Percentiles rank a stretch among this genome's conserved stretches.
phyloP scores from a whole-genome alignment of 2,888 invertebrate species.

The Ophioninae sp. region DNA sequence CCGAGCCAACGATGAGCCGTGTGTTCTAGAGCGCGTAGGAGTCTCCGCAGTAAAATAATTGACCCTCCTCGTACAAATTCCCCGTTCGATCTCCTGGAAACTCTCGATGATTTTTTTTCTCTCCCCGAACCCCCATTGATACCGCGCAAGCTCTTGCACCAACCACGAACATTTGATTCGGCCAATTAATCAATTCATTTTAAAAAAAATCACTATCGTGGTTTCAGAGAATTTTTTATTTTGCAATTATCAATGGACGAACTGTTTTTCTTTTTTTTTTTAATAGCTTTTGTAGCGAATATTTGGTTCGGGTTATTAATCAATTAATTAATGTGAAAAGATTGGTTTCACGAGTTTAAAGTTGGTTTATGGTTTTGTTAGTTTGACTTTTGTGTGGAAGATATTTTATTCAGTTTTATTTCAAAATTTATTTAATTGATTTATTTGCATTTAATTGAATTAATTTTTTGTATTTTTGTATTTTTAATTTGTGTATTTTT shows the following conservation, averaged over 20 bases:
- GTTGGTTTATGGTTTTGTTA: no score
- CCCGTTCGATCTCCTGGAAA: conserved; percentile 37
- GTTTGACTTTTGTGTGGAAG: no score
- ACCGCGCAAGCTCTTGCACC: neutral
- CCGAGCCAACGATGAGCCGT: conserved; percentile 75
- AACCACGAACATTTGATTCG: no score
- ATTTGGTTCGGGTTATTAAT: neutral
- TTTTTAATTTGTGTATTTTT: no score
- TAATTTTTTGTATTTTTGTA: no score
- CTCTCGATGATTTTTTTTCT: neutral
- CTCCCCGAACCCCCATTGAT: neutral
- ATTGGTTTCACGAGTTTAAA: neutral
- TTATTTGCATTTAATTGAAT: no score
- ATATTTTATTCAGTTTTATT: no score
- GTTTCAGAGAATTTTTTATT: no score
- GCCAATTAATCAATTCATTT: no score
- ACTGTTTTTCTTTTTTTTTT: neutral
- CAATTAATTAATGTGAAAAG: neutral
- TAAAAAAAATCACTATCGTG: neutral
- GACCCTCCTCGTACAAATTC: conserved; percentile 63
- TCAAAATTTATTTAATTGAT: no score
- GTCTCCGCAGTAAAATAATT: conserved; percentile 74
- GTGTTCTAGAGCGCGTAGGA: conserved; percentile 79
- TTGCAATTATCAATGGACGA: no score
- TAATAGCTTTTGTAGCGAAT: no score